Percentiles rank a stretch among this genome's conserved stretches.
These are phyloP conservation scores for Parnassius orleans DNA, from an alignment of 2,888 invertebrate genomes.

Conservation along the genomic window DNA sequence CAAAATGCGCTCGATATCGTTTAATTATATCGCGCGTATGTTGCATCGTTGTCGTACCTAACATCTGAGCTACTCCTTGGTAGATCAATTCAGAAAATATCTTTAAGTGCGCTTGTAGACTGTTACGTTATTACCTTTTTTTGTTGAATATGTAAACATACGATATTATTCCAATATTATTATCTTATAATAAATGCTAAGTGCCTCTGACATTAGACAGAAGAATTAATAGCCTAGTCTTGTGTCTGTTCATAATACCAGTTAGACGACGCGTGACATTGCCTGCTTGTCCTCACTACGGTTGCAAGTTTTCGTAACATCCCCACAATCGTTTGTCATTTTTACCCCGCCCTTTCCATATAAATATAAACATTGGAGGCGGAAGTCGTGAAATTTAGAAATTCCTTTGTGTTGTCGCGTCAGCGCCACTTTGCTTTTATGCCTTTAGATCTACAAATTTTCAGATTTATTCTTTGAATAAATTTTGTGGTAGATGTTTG, in stretches of 20 bases:
- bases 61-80: no score
- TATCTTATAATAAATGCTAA: no score
- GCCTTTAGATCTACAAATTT: slow-evolving; percentile 80
- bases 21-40: no score
- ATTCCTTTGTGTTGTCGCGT: slow-evolving; percentile 77
- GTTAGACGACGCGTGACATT: slow-evolving; percentile 45
- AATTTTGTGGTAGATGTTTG: slow-evolving; percentile 77
- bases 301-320: slow-evolving; percentile 37
- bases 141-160: no score
- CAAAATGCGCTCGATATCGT: no score
- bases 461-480: slow-evolving; percentile 82
- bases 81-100: no score
- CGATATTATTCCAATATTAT: no score
- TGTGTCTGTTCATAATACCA: slow-evolving; percentile 14
- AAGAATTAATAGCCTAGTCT: background rate
- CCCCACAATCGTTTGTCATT: slow-evolving; percentile 70
- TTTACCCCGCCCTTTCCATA: slow-evolving; percentile 70
- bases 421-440: slow-evolving; percentile 74
- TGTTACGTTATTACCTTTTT: no score
- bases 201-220: background rate
- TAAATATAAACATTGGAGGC: slow-evolving; percentile 76
- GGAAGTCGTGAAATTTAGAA: slow-evolving; percentile 80
- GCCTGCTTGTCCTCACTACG: slow-evolving; percentile 37
- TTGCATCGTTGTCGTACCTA: no score
- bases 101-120: no score